phyloP scores from a whole-genome alignment of 2,888 invertebrate genomes.

The Carabus problematicus region DNA sequence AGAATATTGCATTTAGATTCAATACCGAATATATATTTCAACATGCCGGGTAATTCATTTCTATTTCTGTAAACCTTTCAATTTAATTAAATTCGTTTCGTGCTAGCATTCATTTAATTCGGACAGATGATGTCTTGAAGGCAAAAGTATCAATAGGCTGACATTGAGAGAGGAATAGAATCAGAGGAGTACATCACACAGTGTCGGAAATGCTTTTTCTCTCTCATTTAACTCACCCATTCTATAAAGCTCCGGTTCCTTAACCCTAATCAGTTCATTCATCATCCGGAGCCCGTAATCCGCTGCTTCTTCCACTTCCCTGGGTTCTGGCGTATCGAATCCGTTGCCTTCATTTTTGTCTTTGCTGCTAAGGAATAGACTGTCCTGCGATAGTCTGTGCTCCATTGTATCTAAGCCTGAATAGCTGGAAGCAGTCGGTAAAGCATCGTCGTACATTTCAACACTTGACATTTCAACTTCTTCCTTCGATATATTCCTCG shows the following conservation, averaged over 20 bases:
- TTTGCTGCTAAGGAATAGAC: slow-evolving; percentile 6
- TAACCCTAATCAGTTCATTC: slow-evolving; percentile 68
- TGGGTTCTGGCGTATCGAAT: slow-evolving; percentile 48
- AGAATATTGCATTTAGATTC: too few species aligned
- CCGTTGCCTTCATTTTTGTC: slow-evolving; percentile 21
- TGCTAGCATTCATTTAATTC: too few species aligned
- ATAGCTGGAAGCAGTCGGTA: background rate
- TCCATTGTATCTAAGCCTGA: slow-evolving; percentile 14
- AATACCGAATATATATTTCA: too few species aligned
- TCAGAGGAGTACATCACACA: slow-evolving; percentile 6
- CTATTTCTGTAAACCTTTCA: too few species aligned
- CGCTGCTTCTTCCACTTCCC: slow-evolving; percentile 70
- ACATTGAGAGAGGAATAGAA: background rate
- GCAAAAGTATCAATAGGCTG: too few species aligned
- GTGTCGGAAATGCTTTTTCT: slow-evolving; percentile 14
- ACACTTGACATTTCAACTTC: too few species aligned
- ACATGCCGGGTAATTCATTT: too few species aligned
- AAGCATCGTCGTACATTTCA: too few species aligned
- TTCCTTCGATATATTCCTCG: too few species aligned
- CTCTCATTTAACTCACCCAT: slow-evolving; percentile 61
- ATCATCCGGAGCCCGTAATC: slow-evolving; percentile 72
- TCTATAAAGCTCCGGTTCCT: slow-evolving; percentile 67
- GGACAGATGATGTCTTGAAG: too few species aligned
- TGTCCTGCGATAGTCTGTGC: slow-evolving; percentile 20
- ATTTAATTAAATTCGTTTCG: too few species aligned